Percentiles rank a stretch among this genome's conserved stretches.
Conservation (phyloP, 2,888 invertebrate species). For the Rhimphoctona megacephalus region DNA sequence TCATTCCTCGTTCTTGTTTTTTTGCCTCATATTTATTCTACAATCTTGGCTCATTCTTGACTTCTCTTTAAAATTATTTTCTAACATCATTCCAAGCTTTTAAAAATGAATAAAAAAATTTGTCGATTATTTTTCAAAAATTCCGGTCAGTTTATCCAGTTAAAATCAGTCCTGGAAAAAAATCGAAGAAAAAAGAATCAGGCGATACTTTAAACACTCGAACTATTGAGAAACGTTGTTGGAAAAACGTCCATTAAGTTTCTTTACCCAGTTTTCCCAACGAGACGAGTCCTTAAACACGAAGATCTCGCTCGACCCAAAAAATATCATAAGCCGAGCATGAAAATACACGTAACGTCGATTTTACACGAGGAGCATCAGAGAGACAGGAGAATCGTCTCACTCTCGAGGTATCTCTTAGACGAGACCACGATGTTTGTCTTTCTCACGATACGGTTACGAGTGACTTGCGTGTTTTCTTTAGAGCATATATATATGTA, state of each 20-base stretch:
- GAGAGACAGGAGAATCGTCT: slow-evolving; percentile 67
- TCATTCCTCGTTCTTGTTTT: slow-evolving; percentile 22
- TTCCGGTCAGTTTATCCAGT: neutral
- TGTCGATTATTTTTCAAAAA: neutral
- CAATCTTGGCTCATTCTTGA: neutral
- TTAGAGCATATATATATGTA: slow-evolving; percentile 19
- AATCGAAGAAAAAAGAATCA: neutral
- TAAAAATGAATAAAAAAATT: neutral
- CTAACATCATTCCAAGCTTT: neutral
- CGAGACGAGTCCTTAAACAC: slow-evolving; percentile 14
- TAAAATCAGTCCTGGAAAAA: neutral
- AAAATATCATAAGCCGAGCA: slow-evolving; percentile 59
- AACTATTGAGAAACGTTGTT: neutral
- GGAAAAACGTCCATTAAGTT: slow-evolving; percentile 3
- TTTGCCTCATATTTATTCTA: slow-evolving; percentile 19
- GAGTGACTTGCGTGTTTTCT: slow-evolving; percentile 81
- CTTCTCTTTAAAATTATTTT: neutral
- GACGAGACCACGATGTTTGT: slow-evolving; percentile 78
- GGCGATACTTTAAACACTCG: neutral
- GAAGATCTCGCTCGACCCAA: slow-evolving; percentile 58
- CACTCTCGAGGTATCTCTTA: slow-evolving; percentile 69
- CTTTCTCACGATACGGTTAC: slow-evolving; percentile 84
- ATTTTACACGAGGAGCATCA: slow-evolving; percentile 44
- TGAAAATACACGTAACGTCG: slow-evolving; percentile 32
- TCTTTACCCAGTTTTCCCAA: neutral